phyloP scores from a whole-genome alignment of 2,113 vertebrate genomes.

The Chionodraco myersi region DNA sequence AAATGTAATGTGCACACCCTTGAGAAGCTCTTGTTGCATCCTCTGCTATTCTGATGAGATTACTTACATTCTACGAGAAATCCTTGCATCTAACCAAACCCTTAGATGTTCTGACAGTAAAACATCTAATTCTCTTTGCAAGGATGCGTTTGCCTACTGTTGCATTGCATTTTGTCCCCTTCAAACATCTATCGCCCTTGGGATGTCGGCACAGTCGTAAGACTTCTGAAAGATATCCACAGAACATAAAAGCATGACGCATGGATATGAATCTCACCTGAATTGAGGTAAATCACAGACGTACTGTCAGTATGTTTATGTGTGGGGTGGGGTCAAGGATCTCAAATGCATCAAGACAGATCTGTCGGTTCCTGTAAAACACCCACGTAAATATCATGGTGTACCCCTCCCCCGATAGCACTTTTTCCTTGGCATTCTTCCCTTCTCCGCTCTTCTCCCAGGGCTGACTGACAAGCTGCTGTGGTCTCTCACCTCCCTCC shows the following conservation, averaged over 20 bases:
- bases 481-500: constrained; percentile 55
- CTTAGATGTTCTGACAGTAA: not conserved
- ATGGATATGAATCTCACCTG: not conserved
- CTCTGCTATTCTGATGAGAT: not conserved
- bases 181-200: not conserved
- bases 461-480: constrained; percentile 64
- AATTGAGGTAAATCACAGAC: not conserved
- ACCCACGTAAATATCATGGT: constrained; percentile 30
- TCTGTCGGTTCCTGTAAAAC: not conserved
- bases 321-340: not conserved
- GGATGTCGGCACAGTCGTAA: not conserved
- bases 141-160: not conserved
- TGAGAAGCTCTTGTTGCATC: not conserved
- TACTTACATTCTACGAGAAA: not conserved
- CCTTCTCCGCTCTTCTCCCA: constrained; percentile 19
- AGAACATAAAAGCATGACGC: not conserved
- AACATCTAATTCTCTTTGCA: not conserved
- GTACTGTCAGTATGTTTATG: not conserved
- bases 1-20: not conserved
- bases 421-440: not conserved
- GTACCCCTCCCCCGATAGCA: not conserved
- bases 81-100: not conserved
- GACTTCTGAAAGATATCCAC: not conserved
- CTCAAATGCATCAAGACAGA: not conserved
- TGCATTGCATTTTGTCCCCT: not conserved